phyloP scores from a whole-genome alignment of 2,113 vertebrate species.

The Lates calcarifer region DNA sequence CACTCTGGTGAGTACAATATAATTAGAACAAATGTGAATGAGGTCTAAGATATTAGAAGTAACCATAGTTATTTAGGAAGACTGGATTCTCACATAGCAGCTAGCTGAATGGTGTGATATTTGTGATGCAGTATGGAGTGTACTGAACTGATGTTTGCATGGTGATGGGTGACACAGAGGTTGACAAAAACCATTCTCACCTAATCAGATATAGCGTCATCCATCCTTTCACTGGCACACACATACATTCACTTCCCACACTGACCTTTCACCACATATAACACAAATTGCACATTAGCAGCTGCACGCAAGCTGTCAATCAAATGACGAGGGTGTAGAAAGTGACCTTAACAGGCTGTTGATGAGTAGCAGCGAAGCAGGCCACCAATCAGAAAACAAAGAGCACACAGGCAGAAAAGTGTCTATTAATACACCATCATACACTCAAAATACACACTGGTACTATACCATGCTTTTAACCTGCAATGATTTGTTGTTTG shows the following conservation, averaged over 20 bases:
- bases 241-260: constrained; percentile 29
- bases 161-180: constrained; percentile 8
- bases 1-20: no score
- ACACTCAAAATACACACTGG: no score
- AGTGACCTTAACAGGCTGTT: constrained; percentile 12
- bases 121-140: neutral
- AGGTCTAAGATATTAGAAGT: no score
- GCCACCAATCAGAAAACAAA: neutral
- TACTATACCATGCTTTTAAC: neutral
- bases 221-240: constrained; percentile 25
- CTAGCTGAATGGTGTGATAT: neutral
- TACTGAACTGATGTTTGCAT: constrained; percentile 1
- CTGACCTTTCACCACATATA: constrained; percentile 43
- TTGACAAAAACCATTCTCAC: constrained; percentile 37
- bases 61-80: neutral
- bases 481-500: neutral
- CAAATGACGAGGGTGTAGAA: neutral
- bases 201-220: constrained; percentile 32
- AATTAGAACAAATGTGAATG: no score
- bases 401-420: neutral
- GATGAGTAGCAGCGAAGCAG: neutral
- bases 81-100: neutral
- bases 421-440: neutral
- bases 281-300: constrained; percentile 37
- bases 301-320: constrained; percentile 33